Base-by-base conservation (phyloP, 2,113 vertebrate genomes). In the Haliaeetus leucogaster region DNA sequence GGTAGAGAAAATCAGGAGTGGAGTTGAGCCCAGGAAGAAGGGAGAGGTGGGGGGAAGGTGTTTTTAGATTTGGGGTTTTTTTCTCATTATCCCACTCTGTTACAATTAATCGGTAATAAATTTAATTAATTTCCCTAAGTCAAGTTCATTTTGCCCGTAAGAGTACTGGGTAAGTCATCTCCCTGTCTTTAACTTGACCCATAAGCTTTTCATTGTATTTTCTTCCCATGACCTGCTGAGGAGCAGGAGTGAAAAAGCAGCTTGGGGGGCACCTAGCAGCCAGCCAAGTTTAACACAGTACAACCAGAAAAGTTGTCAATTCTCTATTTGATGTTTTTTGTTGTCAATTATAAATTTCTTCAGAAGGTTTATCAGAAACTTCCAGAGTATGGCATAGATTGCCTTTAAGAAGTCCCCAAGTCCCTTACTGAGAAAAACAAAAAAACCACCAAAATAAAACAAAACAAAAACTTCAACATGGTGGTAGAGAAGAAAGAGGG, bases 371-470 rank as follows among this genome's bases (percentile, higher is more conserved):
- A 23, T 62, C 21, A 26, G n/a, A 65, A 68, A 9, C 17, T 68
- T 68, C 23, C 36, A 73, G 29, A 70, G 18, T 19, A n/a, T n/a
- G n/a, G 40, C 9, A 38, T n/a, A 74, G 13, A 40, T 27, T 47
- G 34, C 9, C 22, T 66, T 71, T 38, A 55, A 58, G n/a, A 50
- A 61, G 6, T 65, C 9, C 9, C n/a, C 5, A 38, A 42, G 25
- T 55, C 8, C 6, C 14, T 36, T 43, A 26, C 12, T 62, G 23
- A 32, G n/a, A 6, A 76, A 66, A 52, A 19, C 4, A 58, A 61
- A 38, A 0, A 3, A 62, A 6, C 0, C 50, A 52, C 25, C 50
- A 52, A 52, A 52, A 27, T 52, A 27, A 63, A 43, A 1, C 5
- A 53, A 61, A 47, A 4, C 9, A 36, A 26, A 32, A 73, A 13